A percentile compares a stretch with the other conserved stretches of the same genome.
Evolutionary conservation across 1,140 invertebrate species (phyloP).

Genomic region (Neodiprion lecontei): DNA sequence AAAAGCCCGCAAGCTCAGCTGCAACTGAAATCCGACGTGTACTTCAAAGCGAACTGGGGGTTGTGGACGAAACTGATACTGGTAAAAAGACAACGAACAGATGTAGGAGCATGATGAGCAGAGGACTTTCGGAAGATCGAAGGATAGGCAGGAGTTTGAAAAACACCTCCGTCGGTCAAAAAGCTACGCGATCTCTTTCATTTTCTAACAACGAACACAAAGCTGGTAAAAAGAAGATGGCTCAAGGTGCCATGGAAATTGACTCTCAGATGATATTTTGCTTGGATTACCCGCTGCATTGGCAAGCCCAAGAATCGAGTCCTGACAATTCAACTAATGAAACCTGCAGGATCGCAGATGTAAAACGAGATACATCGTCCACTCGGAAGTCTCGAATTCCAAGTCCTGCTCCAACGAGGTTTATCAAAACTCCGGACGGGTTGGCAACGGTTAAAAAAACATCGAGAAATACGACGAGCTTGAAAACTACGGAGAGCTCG

Average conservation of each 20-base stretch:
- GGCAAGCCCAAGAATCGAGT: constrained; percentile 13
- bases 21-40: background rate
- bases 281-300: background rate
- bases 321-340: background rate
- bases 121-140: background rate
- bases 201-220: background rate
- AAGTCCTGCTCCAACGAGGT: constrained; percentile 9
- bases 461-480: background rate
- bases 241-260: background rate
- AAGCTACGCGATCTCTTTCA: background rate
- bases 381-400: background rate
- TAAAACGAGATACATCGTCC: background rate
- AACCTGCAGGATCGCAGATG: constrained; percentile 8
- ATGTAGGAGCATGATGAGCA: background rate
- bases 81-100: background rate
- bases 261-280: background rate
- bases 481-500: background rate
- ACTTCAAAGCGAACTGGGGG: background rate
- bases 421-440: constrained; percentile 10
- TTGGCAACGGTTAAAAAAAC: background rate
- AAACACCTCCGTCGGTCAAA: background rate
- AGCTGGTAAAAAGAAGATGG: background rate
- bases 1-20: background rate
- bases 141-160: background rate
- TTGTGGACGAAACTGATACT: background rate